Evolutionary conservation across 2,113 vertebrate species (phyloP), one percentile per base, ranked within the genome.

Genomic region (Sebastes fasciatus): DNA sequence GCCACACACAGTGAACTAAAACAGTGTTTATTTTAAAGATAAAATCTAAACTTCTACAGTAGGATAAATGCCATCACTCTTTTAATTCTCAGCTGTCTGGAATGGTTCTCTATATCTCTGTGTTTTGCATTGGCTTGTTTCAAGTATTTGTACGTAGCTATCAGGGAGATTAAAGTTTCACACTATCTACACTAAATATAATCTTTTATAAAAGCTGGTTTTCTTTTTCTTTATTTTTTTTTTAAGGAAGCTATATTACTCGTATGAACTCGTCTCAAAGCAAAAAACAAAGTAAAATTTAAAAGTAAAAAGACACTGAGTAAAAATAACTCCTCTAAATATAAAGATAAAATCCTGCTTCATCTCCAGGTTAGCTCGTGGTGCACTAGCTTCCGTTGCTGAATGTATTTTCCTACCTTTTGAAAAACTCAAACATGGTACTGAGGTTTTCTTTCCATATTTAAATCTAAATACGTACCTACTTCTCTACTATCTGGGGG

Each of bases 51-150:
- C 69, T 82, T 57, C 55, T 61, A 72, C 86, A 86, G 68, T 23
- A 80, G 65, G 45, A 80, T 68, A n/a, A 75, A 84, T 17, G 45
- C 11, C 17, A 26, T 51, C 8, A 1, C 17, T 10, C 48, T 23
- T 34, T 69, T 19, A 16, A 40, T 49, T 62, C 40, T 67, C 26
- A 48, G 52, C 60, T 52, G 71, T 74, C n/a, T 81, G 60, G 14
- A 62, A 69, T 11, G 17, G n/a, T 45, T 8, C 43, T 46, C 51
- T 60, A 46, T 16, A 49, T 78, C 70, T 86, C 82, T 46, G 84
- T 80, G 34, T 89, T 87, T 89, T 90, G 89, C 87, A 84, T 80
- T 45, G 84, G 85, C 80, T 88, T 43, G 40, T 86, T 94, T 95
- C 91, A 95, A 94, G 92, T 95, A 92, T 89, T 80, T 80, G 83